A percentile compares a stretch with the other conserved stretches of the same genome.
Conservation (phyloP, 2,113 vertebrate species). For the Platycercus adscitus region DNA sequence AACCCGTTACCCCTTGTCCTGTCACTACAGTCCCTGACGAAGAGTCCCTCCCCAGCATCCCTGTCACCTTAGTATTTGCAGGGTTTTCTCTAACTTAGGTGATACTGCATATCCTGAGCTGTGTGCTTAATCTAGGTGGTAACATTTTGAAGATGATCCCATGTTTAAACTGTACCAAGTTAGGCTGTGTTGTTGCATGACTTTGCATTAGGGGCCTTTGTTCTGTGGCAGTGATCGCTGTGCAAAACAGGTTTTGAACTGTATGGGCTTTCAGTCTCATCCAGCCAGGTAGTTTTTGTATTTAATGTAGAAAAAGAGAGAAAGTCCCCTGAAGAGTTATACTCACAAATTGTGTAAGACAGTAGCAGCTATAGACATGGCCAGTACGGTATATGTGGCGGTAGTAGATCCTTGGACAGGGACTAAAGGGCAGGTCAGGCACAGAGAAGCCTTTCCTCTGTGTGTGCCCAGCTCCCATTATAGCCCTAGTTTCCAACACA, state of each 20-base stretch:
- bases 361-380: neutral
- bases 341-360: neutral
- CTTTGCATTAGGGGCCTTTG: neutral
- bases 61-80: neutral
- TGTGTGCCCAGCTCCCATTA: neutral
- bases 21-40: too few species aligned
- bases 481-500: fast-evolving
- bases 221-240: neutral
- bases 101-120: neutral
- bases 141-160: neutral
- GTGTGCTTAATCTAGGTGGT: neutral
- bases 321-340: neutral
- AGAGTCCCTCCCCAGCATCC: too few species aligned
- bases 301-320: neutral
- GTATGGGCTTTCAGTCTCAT: neutral
- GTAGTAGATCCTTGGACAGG: too few species aligned
- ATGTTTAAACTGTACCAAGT: neutral
- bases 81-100: neutral
- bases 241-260: neutral
- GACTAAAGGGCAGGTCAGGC: neutral
- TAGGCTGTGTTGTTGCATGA: neutral
- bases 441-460: neutral
- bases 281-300: neutral
- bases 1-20: too few species aligned
- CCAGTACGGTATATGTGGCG: neutral